Base-by-base conservation (phyloP, 2,888 invertebrate genomes). In the Hesperia comma region DNA sequence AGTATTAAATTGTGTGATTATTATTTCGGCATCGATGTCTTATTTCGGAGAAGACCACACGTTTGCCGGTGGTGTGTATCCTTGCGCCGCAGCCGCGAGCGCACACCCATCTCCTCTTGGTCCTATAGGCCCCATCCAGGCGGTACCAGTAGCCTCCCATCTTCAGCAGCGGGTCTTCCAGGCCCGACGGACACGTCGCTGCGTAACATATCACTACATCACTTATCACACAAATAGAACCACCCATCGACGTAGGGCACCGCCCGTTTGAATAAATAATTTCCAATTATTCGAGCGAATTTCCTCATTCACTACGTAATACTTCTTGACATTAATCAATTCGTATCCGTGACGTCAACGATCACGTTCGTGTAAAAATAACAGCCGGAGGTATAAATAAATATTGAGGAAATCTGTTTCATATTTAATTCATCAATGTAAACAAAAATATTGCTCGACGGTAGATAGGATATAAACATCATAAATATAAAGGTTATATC, bases 91-190 rank as follows among this genome's bases (percentile, higher is more conserved):
- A 93, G 67, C 84, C 88, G 19, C 85, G 80, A 0, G 92, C 91
- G 77, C 93, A 93, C 15, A 80, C 72, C 93, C 93, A 93, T 4
- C 93, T 81, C 62, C 92, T 77, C 74, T 88, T 90, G 67, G 74
- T 75, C 61, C 77, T 75, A 77, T 88, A 88, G 71, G 84, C 79
- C 3, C 77, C 84, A 61, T 92, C 91, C 76, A 92, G 74, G 61
- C 78, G 80, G 79, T 92, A 92, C 91, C 88, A 90, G 74, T 81
- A 81, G 1, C 84, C 85, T 37, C 86, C 84, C 75, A 89, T 84
- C 78, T 86, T 88, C 72, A 92, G 73, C 72, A 89, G 72, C 68
- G 32, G 60, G 6, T 75, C 79, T 46, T 46, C 46, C 14, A 14
- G 19, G 7, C 15, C 55, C 46, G 43, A 19, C 7, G 60, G 15